phyloP scores from a whole-genome alignment of 1,140 invertebrate genomes.

The Cryptotermes secundus region DNA sequence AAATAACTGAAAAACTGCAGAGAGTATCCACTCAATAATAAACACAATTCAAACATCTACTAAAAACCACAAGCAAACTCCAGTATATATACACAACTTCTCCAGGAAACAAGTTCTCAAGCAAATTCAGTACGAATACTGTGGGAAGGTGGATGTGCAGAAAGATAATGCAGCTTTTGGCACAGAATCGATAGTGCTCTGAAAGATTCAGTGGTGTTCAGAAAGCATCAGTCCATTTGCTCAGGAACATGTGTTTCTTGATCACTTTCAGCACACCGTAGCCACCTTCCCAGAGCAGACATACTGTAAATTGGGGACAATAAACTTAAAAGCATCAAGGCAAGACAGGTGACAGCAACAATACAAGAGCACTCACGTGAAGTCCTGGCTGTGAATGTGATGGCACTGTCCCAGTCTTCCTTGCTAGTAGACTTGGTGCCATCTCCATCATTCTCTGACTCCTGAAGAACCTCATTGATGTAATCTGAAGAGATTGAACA shows the following conservation, averaged over 20 bases:
- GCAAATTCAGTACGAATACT: too few relatives aligned
- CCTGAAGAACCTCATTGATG: slow-evolving; percentile 76
- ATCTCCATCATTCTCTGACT: slow-evolving; percentile 61
- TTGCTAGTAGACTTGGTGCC: slow-evolving; percentile 45
- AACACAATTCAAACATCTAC: too few relatives aligned
- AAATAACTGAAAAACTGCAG: not conserved
- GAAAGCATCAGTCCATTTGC: too few relatives aligned
- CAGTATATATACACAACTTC: too few relatives aligned
- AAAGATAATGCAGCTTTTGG: too few relatives aligned
- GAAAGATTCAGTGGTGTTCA: too few relatives aligned
- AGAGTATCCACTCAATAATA: not conserved
- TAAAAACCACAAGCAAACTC: too few relatives aligned
- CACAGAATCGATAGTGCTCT: too few relatives aligned
- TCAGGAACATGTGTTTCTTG: not conserved
- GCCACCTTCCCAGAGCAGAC: too few relatives aligned
- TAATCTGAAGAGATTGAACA: slow-evolving; percentile 59
- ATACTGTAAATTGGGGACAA: not conserved
- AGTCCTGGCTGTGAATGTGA: slow-evolving; percentile 81
- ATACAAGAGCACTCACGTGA: slow-evolving; percentile 66
- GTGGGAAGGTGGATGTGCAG: too few relatives aligned
- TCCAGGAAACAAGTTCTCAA: too few relatives aligned
- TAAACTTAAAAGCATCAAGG: not conserved
- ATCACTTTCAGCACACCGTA: not conserved
- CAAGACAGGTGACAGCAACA: not conserved
- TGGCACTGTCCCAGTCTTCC: slow-evolving; percentile 79